phyloP scores from a whole-genome alignment of 2,797 vertebrate genomes.

The Delichon dasypus region DNA sequence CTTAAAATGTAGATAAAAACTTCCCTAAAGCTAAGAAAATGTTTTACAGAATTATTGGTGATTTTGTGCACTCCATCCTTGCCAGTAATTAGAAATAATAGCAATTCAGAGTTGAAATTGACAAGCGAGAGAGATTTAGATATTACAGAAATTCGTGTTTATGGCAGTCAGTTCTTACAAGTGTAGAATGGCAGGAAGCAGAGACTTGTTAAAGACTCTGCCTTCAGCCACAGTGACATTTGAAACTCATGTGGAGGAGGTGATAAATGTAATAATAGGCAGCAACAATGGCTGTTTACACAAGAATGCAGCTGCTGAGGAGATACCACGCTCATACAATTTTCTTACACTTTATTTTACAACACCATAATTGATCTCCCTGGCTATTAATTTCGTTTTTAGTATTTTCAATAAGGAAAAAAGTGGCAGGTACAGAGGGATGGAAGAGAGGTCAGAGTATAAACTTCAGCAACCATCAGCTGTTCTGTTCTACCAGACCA shows the following conservation, averaged over 20 bases:
- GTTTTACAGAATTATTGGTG: not conserved
- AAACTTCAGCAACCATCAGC: not conserved
- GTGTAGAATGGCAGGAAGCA: not conserved
- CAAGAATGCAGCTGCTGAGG: not conserved
- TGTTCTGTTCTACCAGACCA: not conserved
- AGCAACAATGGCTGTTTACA: not conserved
- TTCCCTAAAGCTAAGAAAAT: not conserved
- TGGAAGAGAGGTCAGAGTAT: not conserved
- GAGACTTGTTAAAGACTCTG: not conserved
- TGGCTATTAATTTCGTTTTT: not conserved
- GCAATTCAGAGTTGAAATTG: not conserved
- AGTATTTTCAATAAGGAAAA: not conserved
- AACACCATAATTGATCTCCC: not conserved
- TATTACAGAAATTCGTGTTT: not conserved
- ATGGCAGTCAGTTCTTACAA: not conserved
- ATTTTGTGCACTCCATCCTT: not conserved
- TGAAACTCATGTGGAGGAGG: not conserved
- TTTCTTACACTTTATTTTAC: not conserved
- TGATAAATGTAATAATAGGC: not conserved
- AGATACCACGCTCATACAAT: not conserved
- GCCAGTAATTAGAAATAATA: not conserved
- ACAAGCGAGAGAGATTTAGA: not conserved
- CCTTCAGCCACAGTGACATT: not conserved
- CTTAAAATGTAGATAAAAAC: not conserved
- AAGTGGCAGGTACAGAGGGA: not conserved